Evolutionary conservation across 2,797 vertebrate genomes (phyloP), one percentile per base, ranked within the genome.

Genomic region (Sphenopsis melanotis): DNA sequence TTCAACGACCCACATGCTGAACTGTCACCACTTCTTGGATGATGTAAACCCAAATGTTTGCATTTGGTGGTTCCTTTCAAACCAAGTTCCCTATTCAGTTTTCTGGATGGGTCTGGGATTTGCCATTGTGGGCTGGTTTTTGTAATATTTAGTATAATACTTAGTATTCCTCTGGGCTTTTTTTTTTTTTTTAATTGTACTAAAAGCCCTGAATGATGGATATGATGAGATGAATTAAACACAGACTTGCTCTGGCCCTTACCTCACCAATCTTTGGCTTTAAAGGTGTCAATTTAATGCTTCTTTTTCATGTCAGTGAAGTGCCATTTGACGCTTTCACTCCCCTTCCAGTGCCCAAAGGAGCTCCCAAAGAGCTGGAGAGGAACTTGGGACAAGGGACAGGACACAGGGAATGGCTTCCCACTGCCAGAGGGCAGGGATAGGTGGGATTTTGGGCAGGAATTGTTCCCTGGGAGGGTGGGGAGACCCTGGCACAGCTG

Each of bases 1-100:
- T 42, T 36, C 37, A 57, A 3, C 21, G 87, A 7, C 26, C 44
- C 5, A 8, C 2, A 0, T 0, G 0, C 32, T 50, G 64, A 41
- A 9, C 37, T 59, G n/a, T 21, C 27, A 19, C 11, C 3, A 1
- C n/a, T 65, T 32, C 4, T 18, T 57, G 47, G 52, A 6, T 44
- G 22, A 37, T 1, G 2, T 3, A 20, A 89, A 81, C 12, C 42
- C 61, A 32, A 57, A 14, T 15, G 53, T 30, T 83, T 74, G 30
- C 27, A 3, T 63, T 69, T 66, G 23, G 52, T 70, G 21, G 22
- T 70, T 91, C 41, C 47, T 89, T 70, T 61, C 56, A 32, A 15
- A 9, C 29, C 4, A 5, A 70, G 15, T 37, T 83, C 56, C n/a
- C 41, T 7, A 2, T 23, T 53, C 27, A 8, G 16, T 16, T 81